These are phyloP conservation scores for Plestiodon gilberti DNA, from an alignment of 2,113 vertebrate genomes.

Conservation along the genomic window DNA sequence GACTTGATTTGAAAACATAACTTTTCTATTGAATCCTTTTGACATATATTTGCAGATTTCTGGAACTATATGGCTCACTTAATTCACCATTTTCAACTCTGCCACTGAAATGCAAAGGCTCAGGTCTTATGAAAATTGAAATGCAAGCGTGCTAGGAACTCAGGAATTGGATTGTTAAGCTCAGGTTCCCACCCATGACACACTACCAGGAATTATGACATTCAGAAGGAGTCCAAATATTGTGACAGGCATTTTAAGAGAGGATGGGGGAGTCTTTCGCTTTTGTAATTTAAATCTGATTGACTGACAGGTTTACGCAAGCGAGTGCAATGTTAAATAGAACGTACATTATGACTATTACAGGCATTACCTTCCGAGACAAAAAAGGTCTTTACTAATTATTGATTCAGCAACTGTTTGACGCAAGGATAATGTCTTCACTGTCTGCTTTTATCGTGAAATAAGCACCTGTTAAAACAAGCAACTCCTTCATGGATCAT, in stretches of 20 bases:
- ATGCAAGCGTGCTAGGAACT: background rate
- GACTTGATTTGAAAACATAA: background rate
- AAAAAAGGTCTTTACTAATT: background rate
- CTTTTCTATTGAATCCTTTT: background rate
- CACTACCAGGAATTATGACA: background rate
- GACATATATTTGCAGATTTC: background rate
- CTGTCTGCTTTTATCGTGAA: background rate
- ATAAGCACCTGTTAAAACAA: slow-evolving; percentile 8
- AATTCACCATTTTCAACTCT: background rate
- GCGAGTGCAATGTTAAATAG: background rate
- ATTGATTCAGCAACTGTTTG: slow-evolving; percentile 1
- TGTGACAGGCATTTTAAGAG: background rate
- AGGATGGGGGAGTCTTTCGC: background rate
- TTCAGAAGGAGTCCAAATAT: slow-evolving; percentile 5
- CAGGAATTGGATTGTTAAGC: background rate
- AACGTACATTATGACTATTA: background rate
- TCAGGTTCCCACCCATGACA: background rate
- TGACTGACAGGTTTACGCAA: slow-evolving; percentile 1
- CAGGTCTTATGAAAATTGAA: background rate
- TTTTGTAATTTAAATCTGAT: slow-evolving; percentile 8
- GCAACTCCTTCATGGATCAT: too few species aligned
- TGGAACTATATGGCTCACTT: background rate
- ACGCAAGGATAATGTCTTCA: slow-evolving; percentile 9
- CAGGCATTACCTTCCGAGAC: background rate
- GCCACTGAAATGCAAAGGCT: background rate